These are phyloP conservation scores for Dryadula phaetusa DNA, from an alignment of 2,888 invertebrate genomes.

Conservation along the genomic window DNA sequence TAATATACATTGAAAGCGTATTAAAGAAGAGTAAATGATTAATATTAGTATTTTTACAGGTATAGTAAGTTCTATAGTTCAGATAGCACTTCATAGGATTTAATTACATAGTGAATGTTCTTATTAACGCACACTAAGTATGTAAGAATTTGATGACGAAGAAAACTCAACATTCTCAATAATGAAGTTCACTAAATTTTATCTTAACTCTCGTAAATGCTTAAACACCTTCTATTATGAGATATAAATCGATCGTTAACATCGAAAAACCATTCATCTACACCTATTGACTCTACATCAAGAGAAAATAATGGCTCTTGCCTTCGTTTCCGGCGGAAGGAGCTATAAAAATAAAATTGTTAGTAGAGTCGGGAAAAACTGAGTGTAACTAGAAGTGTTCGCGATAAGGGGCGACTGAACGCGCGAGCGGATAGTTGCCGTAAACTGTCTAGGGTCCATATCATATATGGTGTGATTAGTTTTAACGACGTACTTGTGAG, in stretches of 20 bases:
- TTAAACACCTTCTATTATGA: neutral
- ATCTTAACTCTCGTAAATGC: neutral
- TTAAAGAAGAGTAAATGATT: too few species aligned
- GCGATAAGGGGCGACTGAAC: neutral
- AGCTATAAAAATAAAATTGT: neutral
- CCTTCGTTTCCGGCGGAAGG: neutral
- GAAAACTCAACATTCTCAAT: too few species aligned
- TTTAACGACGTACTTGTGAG: constrained; percentile 18
- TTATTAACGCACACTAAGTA: too few species aligned
- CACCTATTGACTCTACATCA: neutral
- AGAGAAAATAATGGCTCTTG: neutral
- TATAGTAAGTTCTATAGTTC: too few species aligned
- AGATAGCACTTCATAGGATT: too few species aligned
- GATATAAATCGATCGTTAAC: neutral
- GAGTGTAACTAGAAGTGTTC: neutral
- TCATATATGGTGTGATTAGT: constrained; percentile 26
- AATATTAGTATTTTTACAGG: too few species aligned
- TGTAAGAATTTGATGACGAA: too few species aligned
- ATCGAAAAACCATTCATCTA: neutral
- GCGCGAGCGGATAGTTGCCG: neutral
- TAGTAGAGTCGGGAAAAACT: neutral
- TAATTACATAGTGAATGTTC: too few species aligned
- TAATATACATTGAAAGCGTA: too few species aligned
- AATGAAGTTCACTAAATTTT: neutral
- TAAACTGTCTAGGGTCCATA: constrained; percentile 1